A percentile compares a stretch with the other conserved stretches of the same genome.
Conservation (phyloP, 2,888 invertebrate genomes). For the Elegia similella region DNA sequence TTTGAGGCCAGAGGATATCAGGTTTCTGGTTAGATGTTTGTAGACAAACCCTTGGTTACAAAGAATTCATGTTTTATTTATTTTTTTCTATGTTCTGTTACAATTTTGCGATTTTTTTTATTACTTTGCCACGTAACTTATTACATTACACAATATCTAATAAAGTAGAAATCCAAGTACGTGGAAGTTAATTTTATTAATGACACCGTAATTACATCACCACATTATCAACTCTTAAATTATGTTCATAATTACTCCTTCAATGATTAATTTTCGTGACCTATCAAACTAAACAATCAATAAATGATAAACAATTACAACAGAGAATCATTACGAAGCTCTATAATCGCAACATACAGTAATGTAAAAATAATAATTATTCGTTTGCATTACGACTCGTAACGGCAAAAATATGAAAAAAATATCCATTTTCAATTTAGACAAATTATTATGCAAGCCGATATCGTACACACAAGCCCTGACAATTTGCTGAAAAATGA, state of each 20-base stretch:
- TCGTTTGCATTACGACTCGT: conserved; percentile 49
- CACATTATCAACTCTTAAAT: conserved; percentile 72
- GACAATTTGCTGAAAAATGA: conserved; percentile 41
- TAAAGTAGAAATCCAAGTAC: conserved; percentile 77
- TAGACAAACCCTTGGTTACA: conserved; percentile 69
- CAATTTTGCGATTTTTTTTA: conserved; percentile 80
- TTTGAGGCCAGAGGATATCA: neutral
- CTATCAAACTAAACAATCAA: conserved; percentile 66
- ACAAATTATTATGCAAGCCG: conserved; percentile 56
- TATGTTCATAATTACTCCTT: conserved; percentile 69
- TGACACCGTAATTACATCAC: conserved; percentile 73
- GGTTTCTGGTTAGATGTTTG: conserved; percentile 23
- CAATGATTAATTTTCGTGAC: conserved; percentile 70
- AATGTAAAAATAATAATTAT: conserved; percentile 56
- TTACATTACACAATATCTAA: conserved; percentile 74
- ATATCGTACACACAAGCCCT: conserved; percentile 58
- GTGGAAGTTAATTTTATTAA: conserved; percentile 78
- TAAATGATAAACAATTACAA: conserved; percentile 59
- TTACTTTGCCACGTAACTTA: conserved; percentile 69
- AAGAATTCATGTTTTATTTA: conserved; percentile 79
- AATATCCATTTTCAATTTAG: conserved; percentile 44
- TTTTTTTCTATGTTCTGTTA: conserved; percentile 77
- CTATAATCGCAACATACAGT: conserved; percentile 45
- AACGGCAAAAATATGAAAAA: conserved; percentile 36
- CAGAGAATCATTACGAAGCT: conserved; percentile 54